Evolutionary conservation across 2,888 invertebrate genomes (phyloP).

Genomic region (Andrena flavipes): DNA sequence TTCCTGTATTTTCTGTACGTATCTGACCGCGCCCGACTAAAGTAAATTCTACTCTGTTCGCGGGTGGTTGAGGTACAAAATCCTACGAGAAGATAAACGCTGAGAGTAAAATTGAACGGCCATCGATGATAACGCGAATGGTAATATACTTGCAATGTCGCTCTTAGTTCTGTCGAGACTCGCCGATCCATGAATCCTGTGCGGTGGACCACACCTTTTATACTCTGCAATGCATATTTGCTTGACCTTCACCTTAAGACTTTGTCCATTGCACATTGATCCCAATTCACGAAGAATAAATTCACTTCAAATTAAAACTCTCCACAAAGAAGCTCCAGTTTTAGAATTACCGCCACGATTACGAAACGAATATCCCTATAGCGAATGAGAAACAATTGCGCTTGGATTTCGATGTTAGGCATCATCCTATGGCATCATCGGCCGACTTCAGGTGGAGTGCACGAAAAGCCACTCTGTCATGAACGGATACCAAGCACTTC

Average conservation of each 20-base stretch:
- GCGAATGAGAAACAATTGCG: constrained; percentile 44
- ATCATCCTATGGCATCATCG: constrained; percentile 1
- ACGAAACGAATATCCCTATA: background rate
- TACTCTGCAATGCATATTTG: constrained; percentile 38
- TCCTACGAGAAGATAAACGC: constrained; percentile 72
- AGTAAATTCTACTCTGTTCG: constrained; percentile 66
- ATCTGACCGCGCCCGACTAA: too few species aligned
- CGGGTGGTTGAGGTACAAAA: constrained; percentile 68
- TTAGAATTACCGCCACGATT: too few species aligned
- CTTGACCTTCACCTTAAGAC: background rate
- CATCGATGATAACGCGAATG: constrained; percentile 51
- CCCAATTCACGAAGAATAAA: background rate
- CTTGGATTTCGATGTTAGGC: constrained; percentile 23
- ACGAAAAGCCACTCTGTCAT: constrained; percentile 61
- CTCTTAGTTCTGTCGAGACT: constrained; percentile 4
- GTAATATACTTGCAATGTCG: constrained; percentile 24
- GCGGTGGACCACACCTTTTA: background rate
- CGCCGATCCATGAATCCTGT: constrained; percentile 27
- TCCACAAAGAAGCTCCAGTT: background rate
- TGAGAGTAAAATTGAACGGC: constrained; percentile 59
- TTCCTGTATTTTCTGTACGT: too few species aligned
- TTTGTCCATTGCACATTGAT: background rate
- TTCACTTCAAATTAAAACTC: too few species aligned
- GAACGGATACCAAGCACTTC: constrained; percentile 64
- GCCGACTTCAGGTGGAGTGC: constrained; percentile 13